Conservation (phyloP, 2,797 vertebrate species). For the Limnodromus scolopaceus region DNA sequence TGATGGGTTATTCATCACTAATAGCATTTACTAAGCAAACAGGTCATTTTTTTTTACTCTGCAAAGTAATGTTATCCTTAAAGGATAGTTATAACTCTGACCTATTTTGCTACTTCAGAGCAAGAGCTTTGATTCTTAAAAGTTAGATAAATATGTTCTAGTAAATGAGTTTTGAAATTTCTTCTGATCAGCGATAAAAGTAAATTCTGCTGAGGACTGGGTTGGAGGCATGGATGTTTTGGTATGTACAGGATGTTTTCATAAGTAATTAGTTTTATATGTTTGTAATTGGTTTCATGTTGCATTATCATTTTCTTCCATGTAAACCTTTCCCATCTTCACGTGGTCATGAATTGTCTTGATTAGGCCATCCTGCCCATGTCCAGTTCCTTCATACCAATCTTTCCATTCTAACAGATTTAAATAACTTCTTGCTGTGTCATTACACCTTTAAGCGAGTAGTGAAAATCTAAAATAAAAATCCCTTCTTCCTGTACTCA, state of each 20-base stretch:
- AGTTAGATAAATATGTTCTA: constrained; percentile 27
- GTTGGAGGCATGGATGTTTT: background rate
- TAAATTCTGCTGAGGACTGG: background rate
- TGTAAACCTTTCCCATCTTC: background rate
- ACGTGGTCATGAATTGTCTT: background rate
- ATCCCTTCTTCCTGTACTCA: background rate
- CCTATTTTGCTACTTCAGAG: constrained; percentile 26
- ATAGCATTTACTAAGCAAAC: constrained; percentile 50
- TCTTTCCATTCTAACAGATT: background rate
- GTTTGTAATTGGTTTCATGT: background rate
- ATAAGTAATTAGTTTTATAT: background rate
- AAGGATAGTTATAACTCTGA: constrained; percentile 38
- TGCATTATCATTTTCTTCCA: background rate
- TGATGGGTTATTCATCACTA: constrained; percentile 40
- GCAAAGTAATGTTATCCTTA: constrained; percentile 41
- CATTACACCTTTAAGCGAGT: background rate
- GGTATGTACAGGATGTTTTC: background rate
- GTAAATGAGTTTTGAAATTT: constrained; percentile 1
- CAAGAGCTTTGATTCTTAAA: constrained; percentile 35
- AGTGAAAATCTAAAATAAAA: background rate
- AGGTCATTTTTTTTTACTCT: background rate
- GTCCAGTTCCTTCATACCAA: background rate
- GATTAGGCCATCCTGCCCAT: background rate
- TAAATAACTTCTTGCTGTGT: background rate
- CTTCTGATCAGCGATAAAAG: background rate